These are phyloP conservation scores for Geotrypetes seraphini DNA, from an alignment of 2,797 vertebrate genomes.

Conservation along the genomic window DNA sequence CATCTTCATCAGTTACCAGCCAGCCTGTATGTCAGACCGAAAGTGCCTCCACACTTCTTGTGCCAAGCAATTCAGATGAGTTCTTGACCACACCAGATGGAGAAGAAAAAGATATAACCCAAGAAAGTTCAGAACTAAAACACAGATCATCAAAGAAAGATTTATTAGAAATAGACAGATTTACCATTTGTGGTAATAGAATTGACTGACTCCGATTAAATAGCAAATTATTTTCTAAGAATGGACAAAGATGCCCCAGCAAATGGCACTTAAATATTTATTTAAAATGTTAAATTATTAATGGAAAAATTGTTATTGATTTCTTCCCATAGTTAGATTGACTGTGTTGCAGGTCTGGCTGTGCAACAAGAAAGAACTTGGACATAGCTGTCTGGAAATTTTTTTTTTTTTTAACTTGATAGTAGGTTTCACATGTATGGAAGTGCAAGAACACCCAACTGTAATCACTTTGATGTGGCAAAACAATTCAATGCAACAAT, in stretches of 20 bases:
- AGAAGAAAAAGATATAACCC: slow-evolving; percentile 73
- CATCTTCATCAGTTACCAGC: slow-evolving; percentile 65
- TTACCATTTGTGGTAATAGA: slow-evolving; percentile 93
- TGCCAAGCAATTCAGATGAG: slow-evolving; percentile 76
- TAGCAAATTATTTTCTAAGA: slow-evolving; percentile 11
- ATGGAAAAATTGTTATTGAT: slow-evolving; percentile 39
- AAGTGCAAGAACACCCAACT: slow-evolving; percentile 2
- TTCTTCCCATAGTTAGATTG: slow-evolving; percentile 37
- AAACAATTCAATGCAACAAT: slow-evolving; percentile 31
- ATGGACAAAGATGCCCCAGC: slow-evolving; percentile 40
- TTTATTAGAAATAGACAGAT: slow-evolving; percentile 91
- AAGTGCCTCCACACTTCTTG: slow-evolving; percentile 34
- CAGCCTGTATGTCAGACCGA: slow-evolving; percentile 69
- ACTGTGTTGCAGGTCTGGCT: slow-evolving; percentile 30
- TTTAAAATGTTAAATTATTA: slow-evolving; percentile 73
- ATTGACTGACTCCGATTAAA: slow-evolving; percentile 67
- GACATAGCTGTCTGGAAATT: slow-evolving; percentile 24
- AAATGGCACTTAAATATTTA: slow-evolving; percentile 69
- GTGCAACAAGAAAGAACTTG: slow-evolving; percentile 14
- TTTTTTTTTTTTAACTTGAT: slow-evolving; percentile 11
- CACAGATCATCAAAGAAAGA: slow-evolving; percentile 79
- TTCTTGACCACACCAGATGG: slow-evolving; percentile 84
- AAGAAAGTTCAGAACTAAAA: slow-evolving; percentile 61
- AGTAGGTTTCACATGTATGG: slow-evolving; percentile 12
- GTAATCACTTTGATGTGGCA: background rate